A percentile compares a stretch with the other conserved stretches of the same genome.
Conservation (phyloP, 1,140 invertebrate species). For the Drusus annulatus region DNA sequence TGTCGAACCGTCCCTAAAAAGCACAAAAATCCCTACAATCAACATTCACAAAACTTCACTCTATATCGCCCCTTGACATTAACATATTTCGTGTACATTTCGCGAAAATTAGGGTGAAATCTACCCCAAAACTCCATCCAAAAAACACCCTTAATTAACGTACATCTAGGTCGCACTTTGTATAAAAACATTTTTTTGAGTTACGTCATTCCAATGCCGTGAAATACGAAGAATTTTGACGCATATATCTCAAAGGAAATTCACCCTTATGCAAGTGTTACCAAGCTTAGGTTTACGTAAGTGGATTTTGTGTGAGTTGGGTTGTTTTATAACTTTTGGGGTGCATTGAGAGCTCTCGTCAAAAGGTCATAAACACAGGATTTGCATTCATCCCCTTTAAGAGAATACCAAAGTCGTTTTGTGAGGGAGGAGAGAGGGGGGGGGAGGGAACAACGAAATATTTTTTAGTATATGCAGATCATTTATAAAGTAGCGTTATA, state of each 20-base stretch:
- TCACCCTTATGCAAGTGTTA: too few species aligned
- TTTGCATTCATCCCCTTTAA: background rate
- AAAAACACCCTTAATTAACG: background rate
- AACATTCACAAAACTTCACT: background rate
- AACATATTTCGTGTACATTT: background rate
- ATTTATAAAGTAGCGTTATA: too few species aligned
- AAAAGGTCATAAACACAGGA: constrained; percentile 10
- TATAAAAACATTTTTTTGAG: too few species aligned
- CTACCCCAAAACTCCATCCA: background rate
- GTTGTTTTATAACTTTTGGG: background rate
- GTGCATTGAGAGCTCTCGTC: background rate
- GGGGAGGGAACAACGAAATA: background rate
- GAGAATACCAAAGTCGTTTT: background rate
- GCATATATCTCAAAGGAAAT: too few species aligned
- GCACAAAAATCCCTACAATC: background rate
- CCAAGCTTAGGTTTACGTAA: background rate
- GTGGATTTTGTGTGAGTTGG: background rate
- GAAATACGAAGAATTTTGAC: too few species aligned
- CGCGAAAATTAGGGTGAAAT: background rate
- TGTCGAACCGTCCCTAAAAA: too few species aligned
- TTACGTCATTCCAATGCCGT: too few species aligned
- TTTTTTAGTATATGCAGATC: too few species aligned
- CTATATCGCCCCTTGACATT: constrained; percentile 5
- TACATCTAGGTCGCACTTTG: background rate
- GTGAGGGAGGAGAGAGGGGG: background rate